Evolutionary conservation across 2,113 vertebrate species (phyloP).

Genomic region (Chauna torquata): DNA sequence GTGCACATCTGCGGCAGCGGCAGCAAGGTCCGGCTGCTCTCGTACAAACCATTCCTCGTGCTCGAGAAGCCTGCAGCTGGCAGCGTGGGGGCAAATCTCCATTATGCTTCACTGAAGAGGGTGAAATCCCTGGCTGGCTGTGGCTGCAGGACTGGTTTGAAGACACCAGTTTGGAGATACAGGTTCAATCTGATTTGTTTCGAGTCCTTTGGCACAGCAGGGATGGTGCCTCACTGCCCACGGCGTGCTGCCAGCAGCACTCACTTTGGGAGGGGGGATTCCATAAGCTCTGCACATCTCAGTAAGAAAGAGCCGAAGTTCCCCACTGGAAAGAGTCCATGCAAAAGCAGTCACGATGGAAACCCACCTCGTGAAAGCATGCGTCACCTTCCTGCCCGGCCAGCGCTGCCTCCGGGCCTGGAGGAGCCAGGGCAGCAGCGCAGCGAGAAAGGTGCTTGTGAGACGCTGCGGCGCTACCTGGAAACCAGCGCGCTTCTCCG

Average conservation of each 20-base stretch:
- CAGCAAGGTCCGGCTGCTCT: fast-evolving
- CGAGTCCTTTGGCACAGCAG: background rate
- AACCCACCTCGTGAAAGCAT: background rate
- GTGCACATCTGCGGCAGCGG: background rate
- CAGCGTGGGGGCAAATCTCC: background rate
- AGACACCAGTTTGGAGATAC: background rate
- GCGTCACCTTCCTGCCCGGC: background rate
- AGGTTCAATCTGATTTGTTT: background rate
- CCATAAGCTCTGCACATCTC: background rate
- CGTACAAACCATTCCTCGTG: background rate
- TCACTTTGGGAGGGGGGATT: background rate
- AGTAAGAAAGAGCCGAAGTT: background rate
- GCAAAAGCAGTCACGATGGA: background rate
- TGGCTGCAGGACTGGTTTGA: background rate
- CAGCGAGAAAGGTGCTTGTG: background rate
- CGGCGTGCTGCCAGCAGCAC: background rate
- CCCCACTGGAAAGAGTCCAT: background rate
- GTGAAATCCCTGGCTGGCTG: background rate
- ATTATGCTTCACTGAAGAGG: background rate
- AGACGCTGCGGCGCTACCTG: slow-evolving; percentile 21
- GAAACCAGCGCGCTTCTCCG: background rate
- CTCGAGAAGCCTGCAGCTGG: background rate
- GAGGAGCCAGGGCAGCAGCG: background rate
- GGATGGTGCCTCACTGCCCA: background rate
- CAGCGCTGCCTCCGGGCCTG: background rate